These are phyloP conservation scores for Zoanthus sociatus DNA, from an alignment of 92 coral and sea anemone genomes.

Conservation along the genomic window DNA sequence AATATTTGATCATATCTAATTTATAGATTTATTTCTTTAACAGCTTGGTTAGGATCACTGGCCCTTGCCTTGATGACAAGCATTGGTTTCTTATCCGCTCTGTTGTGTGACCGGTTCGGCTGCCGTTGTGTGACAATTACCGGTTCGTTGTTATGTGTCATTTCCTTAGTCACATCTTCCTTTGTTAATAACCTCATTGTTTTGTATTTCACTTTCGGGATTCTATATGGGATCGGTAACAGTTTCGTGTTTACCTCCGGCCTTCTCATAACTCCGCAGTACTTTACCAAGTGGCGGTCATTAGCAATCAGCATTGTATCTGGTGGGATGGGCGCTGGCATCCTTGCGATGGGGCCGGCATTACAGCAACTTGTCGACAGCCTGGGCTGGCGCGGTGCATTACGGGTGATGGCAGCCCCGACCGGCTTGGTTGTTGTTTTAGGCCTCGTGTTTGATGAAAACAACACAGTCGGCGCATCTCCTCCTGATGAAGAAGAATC, in stretches of 20 bases:
- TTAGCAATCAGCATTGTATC: conserved; percentile 37
- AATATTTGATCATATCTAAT: not conserved
- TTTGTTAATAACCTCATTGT: conserved; percentile 27
- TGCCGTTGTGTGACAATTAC: conserved; percentile 60
- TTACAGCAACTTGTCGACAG: conserved; percentile 24
- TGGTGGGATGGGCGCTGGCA: conserved; percentile 35
- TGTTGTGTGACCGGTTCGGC: conserved; percentile 57
- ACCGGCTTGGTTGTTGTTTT: not conserved
- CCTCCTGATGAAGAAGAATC: not conserved
- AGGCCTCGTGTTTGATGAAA: conserved; percentile 2
- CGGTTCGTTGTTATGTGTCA: conserved; percentile 45
- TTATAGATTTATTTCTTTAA: not conserved
- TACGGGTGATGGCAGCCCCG: conserved; percentile 26
- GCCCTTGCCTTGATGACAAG: conserved; percentile 59
- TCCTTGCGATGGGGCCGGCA: conserved; percentile 18
- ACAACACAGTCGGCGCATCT: not conserved
- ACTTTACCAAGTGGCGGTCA: conserved; percentile 33
- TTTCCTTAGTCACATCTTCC: conserved; percentile 54
- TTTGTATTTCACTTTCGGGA: conserved; percentile 56
- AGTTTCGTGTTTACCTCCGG: conserved; percentile 34
- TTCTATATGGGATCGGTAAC: conserved; percentile 59
- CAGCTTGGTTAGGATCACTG: conserved; percentile 65
- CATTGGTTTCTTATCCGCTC: conserved; percentile 42
- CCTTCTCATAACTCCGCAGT: conserved; percentile 14
- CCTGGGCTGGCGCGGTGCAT: not conserved